A percentile compares a stretch with the other conserved stretches of the same genome.
phyloP scores from a whole-genome alignment of 2,797 vertebrate species.

The Spondyliosoma cantharus region DNA sequence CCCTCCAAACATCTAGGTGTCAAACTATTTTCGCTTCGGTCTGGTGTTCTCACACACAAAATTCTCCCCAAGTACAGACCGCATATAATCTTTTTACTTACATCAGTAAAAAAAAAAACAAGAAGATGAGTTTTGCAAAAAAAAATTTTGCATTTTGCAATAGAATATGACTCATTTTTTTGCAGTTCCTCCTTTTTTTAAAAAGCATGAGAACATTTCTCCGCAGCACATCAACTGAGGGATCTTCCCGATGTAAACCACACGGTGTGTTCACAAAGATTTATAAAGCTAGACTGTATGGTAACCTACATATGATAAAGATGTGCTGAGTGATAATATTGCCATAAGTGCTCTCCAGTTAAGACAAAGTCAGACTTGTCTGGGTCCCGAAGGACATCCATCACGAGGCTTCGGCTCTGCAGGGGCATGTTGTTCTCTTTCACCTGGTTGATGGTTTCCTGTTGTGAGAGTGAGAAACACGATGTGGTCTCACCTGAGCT shows the following conservation, averaged over 20 bases:
- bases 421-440: constrained; percentile 54
- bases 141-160: constrained; percentile 14
- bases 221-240: background rate
- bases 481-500: constrained; percentile 78
- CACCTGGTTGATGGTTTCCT: constrained; percentile 77
- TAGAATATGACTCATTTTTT: background rate
- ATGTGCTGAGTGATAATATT: background rate
- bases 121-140: background rate
- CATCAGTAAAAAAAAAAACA: background rate
- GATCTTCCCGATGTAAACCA: too few species aligned
- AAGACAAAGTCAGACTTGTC: background rate
- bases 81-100: background rate
- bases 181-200: constrained; percentile 37
- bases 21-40: too few species aligned
- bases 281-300: background rate
- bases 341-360: background rate
- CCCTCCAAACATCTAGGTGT: background rate
- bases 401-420: background rate
- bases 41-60: background rate
- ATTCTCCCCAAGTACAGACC: background rate
- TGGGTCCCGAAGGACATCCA: background rate
- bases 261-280: background rate
- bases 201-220: background rate
- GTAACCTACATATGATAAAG: background rate
- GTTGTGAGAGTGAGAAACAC: constrained; percentile 59